These are phyloP conservation scores for Ageneiosus marmoratus DNA, from an alignment of 2,113 vertebrate genomes.

Conservation along the genomic window DNA sequence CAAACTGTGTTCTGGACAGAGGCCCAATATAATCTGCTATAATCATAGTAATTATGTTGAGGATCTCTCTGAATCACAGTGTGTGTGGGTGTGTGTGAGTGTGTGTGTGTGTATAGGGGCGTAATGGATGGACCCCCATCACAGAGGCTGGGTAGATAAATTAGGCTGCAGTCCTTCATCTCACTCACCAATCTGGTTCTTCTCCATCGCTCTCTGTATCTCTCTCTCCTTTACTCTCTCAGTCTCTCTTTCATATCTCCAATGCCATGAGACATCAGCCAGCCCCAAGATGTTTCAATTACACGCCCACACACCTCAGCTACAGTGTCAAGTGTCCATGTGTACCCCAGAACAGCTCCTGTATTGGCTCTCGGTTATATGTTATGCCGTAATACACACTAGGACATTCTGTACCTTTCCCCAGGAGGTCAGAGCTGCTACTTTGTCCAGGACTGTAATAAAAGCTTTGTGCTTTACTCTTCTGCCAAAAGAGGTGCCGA, in stretches of 20 bases:
- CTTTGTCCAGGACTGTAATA: conserved; percentile 36
- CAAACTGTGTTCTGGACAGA: conserved; percentile 39
- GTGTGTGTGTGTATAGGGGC: too few species aligned
- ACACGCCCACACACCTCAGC: conserved; percentile 25
- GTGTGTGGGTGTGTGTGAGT: conserved; percentile 20
- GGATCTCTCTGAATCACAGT: conserved; percentile 44
- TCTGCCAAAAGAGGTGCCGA: background rate
- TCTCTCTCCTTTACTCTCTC: background rate
- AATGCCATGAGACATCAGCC: conserved; percentile 15
- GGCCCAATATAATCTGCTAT: conserved; percentile 47
- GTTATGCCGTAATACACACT: conserved; percentile 16
- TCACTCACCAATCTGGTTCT: background rate
- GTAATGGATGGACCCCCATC: conserved; percentile 46
- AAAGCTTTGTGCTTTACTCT: conserved; percentile 34
- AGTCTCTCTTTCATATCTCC: background rate
- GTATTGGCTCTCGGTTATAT: background rate
- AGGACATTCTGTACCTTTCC: background rate
- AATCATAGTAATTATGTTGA: conserved; percentile 52
- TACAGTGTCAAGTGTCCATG: conserved; percentile 20
- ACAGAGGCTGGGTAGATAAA: conserved; percentile 45
- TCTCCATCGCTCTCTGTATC: background rate
- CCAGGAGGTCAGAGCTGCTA: conserved; percentile 13
- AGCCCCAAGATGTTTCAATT: conserved; percentile 38
- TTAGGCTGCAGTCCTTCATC: conserved; percentile 32
- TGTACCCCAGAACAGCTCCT: background rate